These are phyloP conservation scores for Ommatoiulus sabulosus DNA, from an alignment of 2,888 invertebrate species.

Conservation along the genomic window DNA sequence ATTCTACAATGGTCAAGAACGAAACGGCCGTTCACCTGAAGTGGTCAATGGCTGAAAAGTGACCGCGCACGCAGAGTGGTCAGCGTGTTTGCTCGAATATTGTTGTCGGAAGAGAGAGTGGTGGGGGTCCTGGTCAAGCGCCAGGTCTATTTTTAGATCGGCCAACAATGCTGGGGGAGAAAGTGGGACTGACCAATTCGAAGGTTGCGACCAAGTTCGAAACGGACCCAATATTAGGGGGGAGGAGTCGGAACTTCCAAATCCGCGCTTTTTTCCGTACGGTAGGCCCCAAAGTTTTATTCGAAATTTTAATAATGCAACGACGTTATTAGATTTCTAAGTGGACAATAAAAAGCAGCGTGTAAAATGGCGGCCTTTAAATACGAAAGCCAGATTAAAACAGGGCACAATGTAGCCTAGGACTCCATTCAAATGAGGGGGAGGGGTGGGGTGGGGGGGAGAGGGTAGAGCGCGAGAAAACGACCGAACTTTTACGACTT, in stretches of 20 bases:
- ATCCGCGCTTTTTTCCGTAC: not conserved
- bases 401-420: not conserved
- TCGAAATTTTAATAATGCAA: conserved; percentile 1
- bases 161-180: not conserved
- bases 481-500: not conserved
- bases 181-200: not conserved
- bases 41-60: not conserved
- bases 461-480: not conserved
- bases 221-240: not conserved
- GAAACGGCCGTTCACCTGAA: not conserved
- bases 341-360: not conserved
- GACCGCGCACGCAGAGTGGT: not conserved
- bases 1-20: no score
- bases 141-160: not conserved
- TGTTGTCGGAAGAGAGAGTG: not conserved
- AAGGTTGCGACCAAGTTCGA: not conserved
- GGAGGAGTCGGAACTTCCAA: not conserved
- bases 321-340: conserved; percentile 1
- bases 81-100: not conserved
- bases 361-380: not conserved
- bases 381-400: not conserved
- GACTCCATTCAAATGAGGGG: not conserved
- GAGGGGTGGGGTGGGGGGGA: not conserved
- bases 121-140: not conserved
- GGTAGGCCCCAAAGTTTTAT: not conserved